Percentiles rank a stretch among this genome's conserved stretches.
Conservation (phyloP, 2,797 vertebrate genomes). For the Prionace glauca region DNA sequence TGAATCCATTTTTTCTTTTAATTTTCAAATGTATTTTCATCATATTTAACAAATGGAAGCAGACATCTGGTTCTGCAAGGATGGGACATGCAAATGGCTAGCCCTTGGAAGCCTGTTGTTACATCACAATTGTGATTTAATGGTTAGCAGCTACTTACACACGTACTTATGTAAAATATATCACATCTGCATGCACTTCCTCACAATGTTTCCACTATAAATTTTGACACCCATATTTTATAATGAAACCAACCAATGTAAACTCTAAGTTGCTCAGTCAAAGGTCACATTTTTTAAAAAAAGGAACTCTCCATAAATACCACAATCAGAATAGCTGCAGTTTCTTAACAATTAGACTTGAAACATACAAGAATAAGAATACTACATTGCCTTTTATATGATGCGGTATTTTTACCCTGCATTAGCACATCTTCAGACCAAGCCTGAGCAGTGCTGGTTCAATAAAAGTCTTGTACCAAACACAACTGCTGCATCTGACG, state of each 20-base stretch:
- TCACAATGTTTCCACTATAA: neutral
- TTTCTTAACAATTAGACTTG: neutral
- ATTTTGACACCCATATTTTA: neutral
- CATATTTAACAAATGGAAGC: neutral
- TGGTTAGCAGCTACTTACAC: neutral
- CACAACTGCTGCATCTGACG: too few relatives aligned
- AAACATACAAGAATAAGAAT: neutral
- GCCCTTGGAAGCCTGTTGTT: neutral
- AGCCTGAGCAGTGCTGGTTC: neutral
- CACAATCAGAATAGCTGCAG: neutral
- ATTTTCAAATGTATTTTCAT: neutral
- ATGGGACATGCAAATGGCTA: neutral
- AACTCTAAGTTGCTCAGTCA: neutral
- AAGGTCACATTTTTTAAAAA: neutral
- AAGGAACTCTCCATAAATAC: neutral
- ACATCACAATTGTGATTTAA: neutral
- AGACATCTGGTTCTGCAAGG: neutral
- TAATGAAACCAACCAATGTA: neutral
- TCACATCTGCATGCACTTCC: neutral
- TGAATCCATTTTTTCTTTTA: too few relatives aligned
- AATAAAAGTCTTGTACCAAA: neutral
- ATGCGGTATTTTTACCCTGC: neutral
- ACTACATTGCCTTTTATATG: neutral
- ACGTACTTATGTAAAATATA: neutral
- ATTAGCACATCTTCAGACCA: neutral